A percentile compares a stretch with the other conserved stretches of the same genome.
phyloP scores from a whole-genome alignment of 37 sponge, comb jelly and placozoan genomes.

The Beroe forskalii region DNA sequence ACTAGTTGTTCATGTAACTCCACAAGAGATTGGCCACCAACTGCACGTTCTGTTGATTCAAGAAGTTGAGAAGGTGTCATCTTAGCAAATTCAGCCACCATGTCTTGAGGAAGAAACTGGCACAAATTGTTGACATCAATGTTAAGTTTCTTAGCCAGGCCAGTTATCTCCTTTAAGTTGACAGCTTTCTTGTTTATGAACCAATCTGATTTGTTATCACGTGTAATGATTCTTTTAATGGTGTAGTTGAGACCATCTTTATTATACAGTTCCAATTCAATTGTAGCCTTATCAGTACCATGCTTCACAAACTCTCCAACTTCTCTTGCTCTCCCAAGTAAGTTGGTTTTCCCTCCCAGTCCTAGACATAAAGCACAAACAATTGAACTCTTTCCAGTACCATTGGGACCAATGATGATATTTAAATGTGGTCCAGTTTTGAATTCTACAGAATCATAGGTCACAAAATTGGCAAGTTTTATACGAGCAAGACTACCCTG shows the following conservation, averaged over 20 bases:
- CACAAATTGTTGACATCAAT: conserved; percentile 95
- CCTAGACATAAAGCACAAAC: conserved; percentile 97
- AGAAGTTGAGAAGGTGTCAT: conserved; percentile 80
- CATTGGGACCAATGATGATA: conserved; percentile 94
- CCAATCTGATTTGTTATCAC: conserved; percentile 85
- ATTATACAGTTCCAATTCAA: conserved; percentile 83
- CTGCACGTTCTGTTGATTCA: conserved; percentile 90
- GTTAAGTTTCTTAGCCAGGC: conserved; percentile 71
- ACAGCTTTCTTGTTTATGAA: conserved; percentile 72
- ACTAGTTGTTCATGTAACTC: conserved; percentile 75
- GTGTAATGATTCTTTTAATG: conserved; percentile 70
- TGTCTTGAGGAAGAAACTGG: conserved; percentile 98
- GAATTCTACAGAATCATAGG: conserved; percentile 86
- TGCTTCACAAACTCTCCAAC: conserved; percentile 90
- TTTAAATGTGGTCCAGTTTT: conserved; percentile 80
- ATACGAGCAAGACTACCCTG: conserved; percentile 66
- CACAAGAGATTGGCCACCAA: conserved; percentile 71
- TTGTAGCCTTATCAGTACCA: conserved; percentile 71
- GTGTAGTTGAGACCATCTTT: conserved; percentile 61
- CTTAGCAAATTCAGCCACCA: conserved; percentile 96
- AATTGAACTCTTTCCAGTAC: conserved; percentile 95
- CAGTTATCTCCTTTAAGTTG: conserved; percentile 68
- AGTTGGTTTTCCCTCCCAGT: conserved; percentile 78
- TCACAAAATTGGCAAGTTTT: conserved; percentile 69
- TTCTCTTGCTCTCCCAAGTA: conserved; percentile 92